Evolutionary conservation across 1,140 invertebrate species (phyloP), one percentile per base, ranked within the genome.

Genomic region (Pachypsylla venusta): DNA sequence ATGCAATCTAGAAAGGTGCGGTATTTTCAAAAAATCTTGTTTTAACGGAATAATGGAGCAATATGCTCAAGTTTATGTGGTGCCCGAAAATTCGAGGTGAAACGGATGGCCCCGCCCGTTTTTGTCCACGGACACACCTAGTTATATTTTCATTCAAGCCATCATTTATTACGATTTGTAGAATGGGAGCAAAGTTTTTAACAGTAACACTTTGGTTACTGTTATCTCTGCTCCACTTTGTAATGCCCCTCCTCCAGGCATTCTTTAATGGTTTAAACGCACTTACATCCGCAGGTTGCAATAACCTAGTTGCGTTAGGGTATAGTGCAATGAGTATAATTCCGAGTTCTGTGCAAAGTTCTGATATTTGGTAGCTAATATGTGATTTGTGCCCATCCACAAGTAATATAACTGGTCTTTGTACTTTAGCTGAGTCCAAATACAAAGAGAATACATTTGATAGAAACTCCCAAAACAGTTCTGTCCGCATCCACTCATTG

Each of bases 241-340:
- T 22, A 57, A 3, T 5, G 1, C 14, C 68, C 60, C 67, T 64
- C 60, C 69, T 68, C 57, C 71, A 75, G 22, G 68, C 64, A 10
- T 28, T 65, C 66, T 75, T 76, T 3, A 75, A 67, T 20, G 71
- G 67, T 1, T 66, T 66, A 63, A 62, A 71, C 63, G 72, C 67
- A 61, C 55, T 61, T 26, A 60, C 53, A 63, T 71, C 69, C 14
- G 72, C 61, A 10, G 70, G 70, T 59, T 73, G 70, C 14, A 72
- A 57, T 56, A 62, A 64, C 59, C 73, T 68, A 40, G 69, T 67
- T 24, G 65, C 67, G 63, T 73, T 69, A 7, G 69, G 70, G 54
- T 67, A 69, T 53, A 74, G 64, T 20, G 66, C 67, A 39, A 74
- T 40, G 57, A 72, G 39, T 42, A 68, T 57, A 53, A 74, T 69